Base-by-base conservation (phyloP, 2,113 vertebrate genomes). In the Macquaria ambigua region DNA sequence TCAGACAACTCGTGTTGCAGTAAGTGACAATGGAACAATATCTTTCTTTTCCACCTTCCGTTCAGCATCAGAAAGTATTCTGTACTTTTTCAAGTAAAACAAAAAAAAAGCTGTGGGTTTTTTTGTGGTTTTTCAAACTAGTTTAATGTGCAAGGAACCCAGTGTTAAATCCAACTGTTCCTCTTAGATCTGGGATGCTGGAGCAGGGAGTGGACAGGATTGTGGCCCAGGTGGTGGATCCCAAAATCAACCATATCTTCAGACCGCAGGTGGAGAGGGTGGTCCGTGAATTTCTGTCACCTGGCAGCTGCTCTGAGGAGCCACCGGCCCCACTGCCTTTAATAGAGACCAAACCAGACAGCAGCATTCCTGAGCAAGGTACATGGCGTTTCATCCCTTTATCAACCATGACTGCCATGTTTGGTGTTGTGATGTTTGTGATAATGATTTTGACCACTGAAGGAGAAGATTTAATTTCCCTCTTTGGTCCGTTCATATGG, bases 141-240 rank as follows among this genome's bases (percentile, higher is more conserved):
- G 7, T 28, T 63, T 46, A 9, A 25, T 14, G 15, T 82, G 0
- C 3, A 69, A 34, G 23, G n/a, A 41, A n/a, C 8, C 1, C 0
- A 16, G 2, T n/a, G 18, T 80, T 15, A 34, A 64, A 28, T 23
- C 16, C 8, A 34, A 18, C 46, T 75, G 34, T 88, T 64, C 84
- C 12, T 86, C n/a, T 94, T 91, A 99, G 99, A 90, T 99, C 99
- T 73, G 98, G 98, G 88, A 98, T 99, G 98, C 92, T 99, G 93
- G 98, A 99, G 93, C 98, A 98, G 87, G 98, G 99, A 70, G 99
- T 99, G 81, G 99, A 99, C 93, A 95, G 99, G 90, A 99, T 99
- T 55, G 98, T 99, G 90, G 97, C 98, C 89, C 99, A 99, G 94
- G 98, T 99, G 87, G 99, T 99, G 79, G 98, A 99, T 92, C 98